Evolutionary conservation across 1,140 invertebrate species (phyloP), one percentile per base, ranked within the genome.

Genomic region (Cyclina sinensis): DNA sequence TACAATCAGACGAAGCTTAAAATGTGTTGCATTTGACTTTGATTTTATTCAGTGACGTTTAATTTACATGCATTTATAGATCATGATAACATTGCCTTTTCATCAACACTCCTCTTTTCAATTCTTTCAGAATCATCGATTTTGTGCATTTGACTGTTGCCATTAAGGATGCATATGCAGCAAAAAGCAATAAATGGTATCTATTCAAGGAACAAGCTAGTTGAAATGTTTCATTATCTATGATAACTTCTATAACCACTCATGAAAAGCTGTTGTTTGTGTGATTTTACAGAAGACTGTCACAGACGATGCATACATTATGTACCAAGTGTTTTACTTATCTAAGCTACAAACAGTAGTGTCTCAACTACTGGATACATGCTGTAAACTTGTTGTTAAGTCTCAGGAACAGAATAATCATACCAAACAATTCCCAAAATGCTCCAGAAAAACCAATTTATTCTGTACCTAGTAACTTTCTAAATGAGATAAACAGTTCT

Each of bases 11-110:
- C 27, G 18, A n/a, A 62, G 57, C 65, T 27, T n/a, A 18, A 70
- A 70, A 70, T 70, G 32, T 35, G n/a, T 70, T 37, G 37, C 65
- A 16, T 70, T 70, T 70, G 65, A 70, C 65, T 70, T 35, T 39
- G 65, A 39, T 70, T 37, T 32, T 37, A 27, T 12, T 37, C 35
- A 35, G 18, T 70, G 35, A 70, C 7, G 32, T 70, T n/a, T 14
- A 27, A 70, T 70, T 70, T 70, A 70, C 35, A 70, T 37, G 65
- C 65, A 37, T 70, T 14, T 70, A 37, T 70, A 70, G 21, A 39
- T 70, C 37, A 18, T 32, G 24, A 70, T 70, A n/a, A 70, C 65
- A 70, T 39, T 32, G 12, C 27, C 16, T 70, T 70, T 70, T 37
- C 37, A 70, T 21, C 21, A 4, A 39, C 65, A 70, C 32, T 70